Evolutionary conservation across 2,888 invertebrate species (phyloP).

Genomic region (Mythimna pallens): DNA sequence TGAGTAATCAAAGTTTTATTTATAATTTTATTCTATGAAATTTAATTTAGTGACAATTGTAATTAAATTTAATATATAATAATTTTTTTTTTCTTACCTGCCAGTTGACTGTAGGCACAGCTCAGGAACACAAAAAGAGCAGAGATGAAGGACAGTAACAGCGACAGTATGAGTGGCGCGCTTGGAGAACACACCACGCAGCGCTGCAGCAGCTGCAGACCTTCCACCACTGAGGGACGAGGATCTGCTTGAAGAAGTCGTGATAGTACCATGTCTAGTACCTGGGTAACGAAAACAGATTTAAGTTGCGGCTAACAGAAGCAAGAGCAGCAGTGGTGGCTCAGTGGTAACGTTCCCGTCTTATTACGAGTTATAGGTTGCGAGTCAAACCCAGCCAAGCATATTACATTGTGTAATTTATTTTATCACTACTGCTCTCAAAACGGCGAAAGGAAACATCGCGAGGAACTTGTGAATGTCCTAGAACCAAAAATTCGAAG

Average conservation of each 20-base stretch:
- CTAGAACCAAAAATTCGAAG: no score
- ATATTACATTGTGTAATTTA: no score
- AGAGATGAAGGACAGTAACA: slow-evolving; percentile 97
- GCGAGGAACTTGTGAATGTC: no score
- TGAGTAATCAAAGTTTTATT: not conserved
- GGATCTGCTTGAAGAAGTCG: slow-evolving; percentile 93
- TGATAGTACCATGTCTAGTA: slow-evolving; percentile 95
- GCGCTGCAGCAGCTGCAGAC: slow-evolving; percentile 94
- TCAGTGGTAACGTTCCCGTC: no score
- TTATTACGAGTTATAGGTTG: no score
- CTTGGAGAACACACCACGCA: slow-evolving; percentile 94
- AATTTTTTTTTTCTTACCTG: not conserved
- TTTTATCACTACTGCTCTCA: no score
- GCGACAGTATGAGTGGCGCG: slow-evolving; percentile 95
- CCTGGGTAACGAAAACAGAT: slow-evolving; percentile 78
- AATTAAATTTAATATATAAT: no score
- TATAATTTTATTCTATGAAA: no score
- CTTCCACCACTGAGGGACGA: slow-evolving; percentile 94
- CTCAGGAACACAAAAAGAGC: slow-evolving; percentile 97
- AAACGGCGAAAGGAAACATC: no score
- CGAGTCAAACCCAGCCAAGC: no score
- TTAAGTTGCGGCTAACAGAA: not conserved
- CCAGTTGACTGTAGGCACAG: slow-evolving; percentile 94
- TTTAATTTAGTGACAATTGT: no score
- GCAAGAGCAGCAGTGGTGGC: no score